phyloP scores from a whole-genome alignment of 2,113 vertebrate genomes.

The Beaufortia kweichowensis region DNA sequence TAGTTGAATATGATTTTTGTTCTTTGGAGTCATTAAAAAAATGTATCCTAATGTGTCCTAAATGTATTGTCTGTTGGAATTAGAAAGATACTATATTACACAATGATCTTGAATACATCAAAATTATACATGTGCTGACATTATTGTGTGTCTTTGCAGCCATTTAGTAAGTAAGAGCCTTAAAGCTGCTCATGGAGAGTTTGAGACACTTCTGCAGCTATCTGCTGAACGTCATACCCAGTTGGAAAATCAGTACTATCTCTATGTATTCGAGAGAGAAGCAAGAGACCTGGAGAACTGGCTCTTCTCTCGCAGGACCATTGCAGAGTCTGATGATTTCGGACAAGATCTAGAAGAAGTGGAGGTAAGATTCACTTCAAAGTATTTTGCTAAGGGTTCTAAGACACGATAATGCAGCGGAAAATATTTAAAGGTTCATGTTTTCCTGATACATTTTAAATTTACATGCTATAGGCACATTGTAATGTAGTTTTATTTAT shows the following conservation, averaged over 20 bases:
- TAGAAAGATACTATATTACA: too few relatives aligned
- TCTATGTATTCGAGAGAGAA: conserved; percentile 81
- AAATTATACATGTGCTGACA: neutral
- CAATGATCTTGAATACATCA: too few relatives aligned
- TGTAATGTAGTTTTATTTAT: too few relatives aligned
- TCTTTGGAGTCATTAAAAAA: neutral
- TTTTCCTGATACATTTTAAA: too few relatives aligned
- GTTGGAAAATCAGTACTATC: conserved; percentile 77
- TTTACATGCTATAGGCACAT: too few relatives aligned
- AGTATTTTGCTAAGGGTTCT: neutral
- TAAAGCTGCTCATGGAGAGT: conserved; percentile 63
- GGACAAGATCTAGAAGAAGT: conserved; percentile 84
- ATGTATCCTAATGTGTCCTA: too few relatives aligned
- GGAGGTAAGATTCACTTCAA: conserved; percentile 67
- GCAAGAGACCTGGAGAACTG: conserved; percentile 79
- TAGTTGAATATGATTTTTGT: neutral
- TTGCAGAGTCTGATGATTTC: conserved; percentile 78
- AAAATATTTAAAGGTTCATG: too few relatives aligned
- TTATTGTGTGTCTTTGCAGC: conserved; percentile 53
- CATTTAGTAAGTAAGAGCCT: conserved; percentile 73
- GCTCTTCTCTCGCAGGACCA: conserved; percentile 74
- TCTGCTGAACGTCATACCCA: conserved; percentile 61
- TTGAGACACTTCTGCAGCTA: conserved; percentile 69
- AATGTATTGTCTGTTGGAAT: too few relatives aligned
- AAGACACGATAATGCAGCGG: too few relatives aligned